A percentile compares a stretch with the other conserved stretches of the same genome.
Evolutionary conservation across 2,113 vertebrate genomes (phyloP).

Genomic region (Nerophis lumbriciformis): DNA sequence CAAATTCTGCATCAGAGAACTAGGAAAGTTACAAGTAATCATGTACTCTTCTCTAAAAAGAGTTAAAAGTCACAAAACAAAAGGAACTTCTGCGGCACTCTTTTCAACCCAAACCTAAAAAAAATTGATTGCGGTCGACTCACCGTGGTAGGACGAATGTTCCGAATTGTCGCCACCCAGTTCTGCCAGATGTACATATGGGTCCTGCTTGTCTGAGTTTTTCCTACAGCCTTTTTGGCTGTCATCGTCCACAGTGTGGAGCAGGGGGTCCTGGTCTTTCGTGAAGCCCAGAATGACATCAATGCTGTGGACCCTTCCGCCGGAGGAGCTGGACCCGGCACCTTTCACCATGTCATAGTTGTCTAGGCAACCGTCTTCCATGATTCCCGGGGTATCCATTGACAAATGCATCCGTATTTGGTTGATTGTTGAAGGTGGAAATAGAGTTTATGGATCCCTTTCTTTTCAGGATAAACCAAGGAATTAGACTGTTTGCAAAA

Average conservation of each 20-base stretch:
- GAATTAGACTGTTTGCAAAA: not conserved
- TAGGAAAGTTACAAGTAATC: too few species aligned
- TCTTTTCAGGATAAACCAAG: not conserved
- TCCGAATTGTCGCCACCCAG: constrained; percentile 49
- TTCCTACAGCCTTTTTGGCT: constrained; percentile 46
- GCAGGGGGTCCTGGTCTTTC: constrained; percentile 73
- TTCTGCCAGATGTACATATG: constrained; percentile 58
- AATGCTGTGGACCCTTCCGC: constrained; percentile 73
- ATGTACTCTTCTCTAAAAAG: too few species aligned
- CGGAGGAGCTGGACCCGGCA: constrained; percentile 44
- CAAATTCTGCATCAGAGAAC: too few species aligned
- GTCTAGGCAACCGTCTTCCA: constrained; percentile 72
- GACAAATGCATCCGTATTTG: constrained; percentile 72
- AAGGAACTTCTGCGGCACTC: too few species aligned
- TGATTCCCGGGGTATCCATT: constrained; percentile 72
- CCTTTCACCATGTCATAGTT: constrained; percentile 75
- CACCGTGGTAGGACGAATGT: constrained; percentile 62
- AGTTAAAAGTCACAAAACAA: too few species aligned
- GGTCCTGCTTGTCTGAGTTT: constrained; percentile 47
- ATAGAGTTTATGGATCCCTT: not conserved
- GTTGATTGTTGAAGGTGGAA: not conserved
- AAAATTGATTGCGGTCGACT: constrained; percentile 23
- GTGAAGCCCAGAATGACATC: constrained; percentile 78
- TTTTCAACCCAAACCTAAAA: not conserved
- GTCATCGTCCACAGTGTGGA: constrained; percentile 48